Evolutionary conservation across 2,113 vertebrate species (phyloP).

Genomic region (Megalops atlanticus): DNA sequence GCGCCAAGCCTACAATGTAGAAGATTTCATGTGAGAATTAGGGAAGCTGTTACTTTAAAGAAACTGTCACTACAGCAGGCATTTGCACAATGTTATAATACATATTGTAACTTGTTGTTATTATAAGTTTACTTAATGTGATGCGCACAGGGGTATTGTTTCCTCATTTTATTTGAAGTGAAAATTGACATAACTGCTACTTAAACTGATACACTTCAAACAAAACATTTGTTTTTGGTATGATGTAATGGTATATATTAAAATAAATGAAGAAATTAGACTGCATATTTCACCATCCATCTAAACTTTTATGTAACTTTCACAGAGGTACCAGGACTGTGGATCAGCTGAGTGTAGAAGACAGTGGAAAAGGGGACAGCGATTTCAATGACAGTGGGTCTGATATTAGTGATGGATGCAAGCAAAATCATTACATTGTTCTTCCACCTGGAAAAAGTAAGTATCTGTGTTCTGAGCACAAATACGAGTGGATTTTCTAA

Average conservation of each 20-base stretch:
- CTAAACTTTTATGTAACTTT: constrained; percentile 63
- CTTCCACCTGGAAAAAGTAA: constrained; percentile 60
- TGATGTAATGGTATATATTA: too few relatives aligned
- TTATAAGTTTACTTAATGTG: too few relatives aligned
- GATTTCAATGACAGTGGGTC: constrained; percentile 76
- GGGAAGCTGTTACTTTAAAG: too few relatives aligned
- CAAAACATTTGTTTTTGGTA: too few relatives aligned
- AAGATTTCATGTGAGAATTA: too few relatives aligned
- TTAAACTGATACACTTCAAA: background rate
- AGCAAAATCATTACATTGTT: constrained; percentile 47
- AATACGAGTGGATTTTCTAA: background rate
- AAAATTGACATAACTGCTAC: background rate
- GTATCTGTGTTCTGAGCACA: constrained; percentile 19
- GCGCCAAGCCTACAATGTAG: background rate
- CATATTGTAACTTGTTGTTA: too few relatives aligned
- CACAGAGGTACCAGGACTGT: constrained; percentile 62
- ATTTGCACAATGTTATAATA: too few relatives aligned
- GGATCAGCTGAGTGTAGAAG: constrained; percentile 76
- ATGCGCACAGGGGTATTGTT: too few relatives aligned
- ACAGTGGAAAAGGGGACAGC: constrained; percentile 73
- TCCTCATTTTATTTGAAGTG: too few relatives aligned
- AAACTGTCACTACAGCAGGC: too few relatives aligned
- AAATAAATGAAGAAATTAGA: too few relatives aligned
- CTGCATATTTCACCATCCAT: too few relatives aligned
- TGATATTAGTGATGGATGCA: constrained; percentile 61